Percentiles rank a stretch among this genome's conserved stretches.
Conservation (phyloP, 2,888 invertebrate species). For the Caenorhabditis sp. region DNA sequence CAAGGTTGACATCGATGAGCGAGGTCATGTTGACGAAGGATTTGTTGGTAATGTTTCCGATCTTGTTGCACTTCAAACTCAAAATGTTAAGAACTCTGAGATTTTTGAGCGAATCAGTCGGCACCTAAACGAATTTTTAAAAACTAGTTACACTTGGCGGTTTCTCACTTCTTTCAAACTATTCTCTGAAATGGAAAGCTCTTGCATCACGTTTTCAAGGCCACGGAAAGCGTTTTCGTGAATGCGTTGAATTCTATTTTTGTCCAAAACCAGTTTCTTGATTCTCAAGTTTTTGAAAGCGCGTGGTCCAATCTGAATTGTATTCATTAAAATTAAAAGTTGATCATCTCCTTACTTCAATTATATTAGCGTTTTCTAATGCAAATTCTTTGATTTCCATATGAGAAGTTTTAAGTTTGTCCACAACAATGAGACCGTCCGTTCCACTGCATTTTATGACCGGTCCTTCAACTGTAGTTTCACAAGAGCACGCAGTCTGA, state of each 20-base stretch:
- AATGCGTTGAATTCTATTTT: constrained; percentile 77
- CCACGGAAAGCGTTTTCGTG: constrained; percentile 82
- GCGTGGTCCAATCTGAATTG: constrained; percentile 79
- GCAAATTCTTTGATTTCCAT: constrained; percentile 76
- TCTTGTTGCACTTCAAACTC: constrained; percentile 80
- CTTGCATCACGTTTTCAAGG: constrained; percentile 87
- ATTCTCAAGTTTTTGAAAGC: constrained; percentile 84
- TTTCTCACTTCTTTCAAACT: constrained; percentile 84
- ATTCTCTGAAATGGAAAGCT: constrained; percentile 85
- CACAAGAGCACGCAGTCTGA: constrained; percentile 76
- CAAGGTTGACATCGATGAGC: constrained; percentile 78
- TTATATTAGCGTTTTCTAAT: constrained; percentile 78
- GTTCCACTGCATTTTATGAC: constrained; percentile 77
- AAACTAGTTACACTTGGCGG: neutral
- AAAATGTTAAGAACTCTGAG: constrained; percentile 74
- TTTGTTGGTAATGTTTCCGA: constrained; percentile 74
- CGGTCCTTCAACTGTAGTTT: constrained; percentile 78
- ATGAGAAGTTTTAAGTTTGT: constrained; percentile 74
- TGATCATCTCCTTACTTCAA: constrained; percentile 69
- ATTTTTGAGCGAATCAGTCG: constrained; percentile 68
- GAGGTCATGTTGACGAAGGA: constrained; percentile 73
- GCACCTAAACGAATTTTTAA: constrained; percentile 57
- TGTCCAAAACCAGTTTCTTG: constrained; percentile 79
- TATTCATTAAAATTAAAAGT: neutral
- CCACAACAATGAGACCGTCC: constrained; percentile 75